Percentiles rank a stretch among this genome's conserved stretches.
Evolutionary conservation across 2,888 invertebrate genomes (phyloP).

Genomic region (Cotesia congregata): DNA sequence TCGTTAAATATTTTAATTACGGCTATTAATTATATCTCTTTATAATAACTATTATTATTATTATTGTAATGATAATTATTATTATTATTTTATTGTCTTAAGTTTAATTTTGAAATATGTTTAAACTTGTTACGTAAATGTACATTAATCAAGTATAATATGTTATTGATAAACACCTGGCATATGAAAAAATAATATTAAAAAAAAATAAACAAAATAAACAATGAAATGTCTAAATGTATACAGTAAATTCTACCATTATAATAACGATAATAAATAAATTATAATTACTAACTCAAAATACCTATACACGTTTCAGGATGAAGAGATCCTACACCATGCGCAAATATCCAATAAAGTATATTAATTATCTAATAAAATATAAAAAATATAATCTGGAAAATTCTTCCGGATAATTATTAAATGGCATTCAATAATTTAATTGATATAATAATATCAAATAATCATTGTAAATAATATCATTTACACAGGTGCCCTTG

Average conservation of each 20-base stretch:
- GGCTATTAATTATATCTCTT: constrained; percentile 47
- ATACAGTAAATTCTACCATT: constrained; percentile 50
- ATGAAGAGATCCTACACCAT: constrained; percentile 36
- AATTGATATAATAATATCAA: constrained; percentile 26
- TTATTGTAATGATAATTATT: constrained; percentile 58
- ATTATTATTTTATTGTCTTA: constrained; percentile 59
- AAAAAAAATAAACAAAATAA: neutral
- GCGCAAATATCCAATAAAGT: constrained; percentile 37
- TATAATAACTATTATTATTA: constrained; percentile 41
- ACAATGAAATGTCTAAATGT: constrained; percentile 47
- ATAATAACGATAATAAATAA: neutral
- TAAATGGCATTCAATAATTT: constrained; percentile 27
- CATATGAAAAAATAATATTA: constrained; percentile 18
- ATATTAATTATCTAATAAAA: constrained; percentile 47
- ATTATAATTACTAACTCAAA: constrained; percentile 27
- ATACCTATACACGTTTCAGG: constrained; percentile 45
- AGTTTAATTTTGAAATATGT: constrained; percentile 64
- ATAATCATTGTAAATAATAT: constrained; percentile 45
- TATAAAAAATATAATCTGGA: neutral
- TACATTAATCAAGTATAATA: constrained; percentile 58
- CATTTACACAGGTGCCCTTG: constrained; percentile 45
- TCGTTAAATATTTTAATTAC: constrained; percentile 54
- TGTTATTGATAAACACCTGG: constrained; percentile 51
- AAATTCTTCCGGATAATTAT: constrained; percentile 45
- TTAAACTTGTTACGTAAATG: constrained; percentile 63